Percentiles rank a stretch among this genome's conserved stretches.
Conservation (phyloP, 2,888 invertebrate genomes). For the Tenthredo livida region DNA sequence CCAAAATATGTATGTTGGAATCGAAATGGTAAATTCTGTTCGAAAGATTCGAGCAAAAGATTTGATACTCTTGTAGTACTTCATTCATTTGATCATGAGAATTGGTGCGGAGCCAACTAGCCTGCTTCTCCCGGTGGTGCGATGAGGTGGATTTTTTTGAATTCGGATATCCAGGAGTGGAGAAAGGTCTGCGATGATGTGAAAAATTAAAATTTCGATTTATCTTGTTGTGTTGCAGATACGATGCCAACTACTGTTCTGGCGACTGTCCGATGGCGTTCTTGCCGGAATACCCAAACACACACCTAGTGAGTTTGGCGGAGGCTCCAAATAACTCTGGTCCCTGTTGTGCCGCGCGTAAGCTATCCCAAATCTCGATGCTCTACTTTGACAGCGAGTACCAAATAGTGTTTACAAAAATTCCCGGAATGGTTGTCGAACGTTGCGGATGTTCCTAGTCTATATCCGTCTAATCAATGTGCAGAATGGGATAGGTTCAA, state of each 20-base stretch:
- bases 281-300: conserved; percentile 92
- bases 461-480: conserved; percentile 19
- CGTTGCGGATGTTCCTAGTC: conserved; percentile 93
- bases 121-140: not conserved
- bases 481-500: not conserved
- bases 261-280: conserved; percentile 96
- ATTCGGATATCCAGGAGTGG: not conserved
- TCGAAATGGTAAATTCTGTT: too few species aligned
- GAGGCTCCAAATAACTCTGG: conserved; percentile 88
- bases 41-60: too few species aligned
- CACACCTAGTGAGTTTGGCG: conserved; percentile 91
- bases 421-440: conserved; percentile 97
- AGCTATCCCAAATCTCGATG: conserved; percentile 93
- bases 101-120: too few species aligned
- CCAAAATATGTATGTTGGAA: too few species aligned
- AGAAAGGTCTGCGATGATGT: not conserved
- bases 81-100: too few species aligned
- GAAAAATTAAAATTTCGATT: not conserved
- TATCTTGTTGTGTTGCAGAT: conserved; percentile 76
- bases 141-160: not conserved
- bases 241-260: conserved; percentile 97
- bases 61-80: too few species aligned
- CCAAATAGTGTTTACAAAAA: conserved; percentile 91
- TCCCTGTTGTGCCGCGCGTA: conserved; percentile 95
- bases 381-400: conserved; percentile 94